Conservation (phyloP, 2,797 vertebrate species). For the Trematomus bernacchii region DNA sequence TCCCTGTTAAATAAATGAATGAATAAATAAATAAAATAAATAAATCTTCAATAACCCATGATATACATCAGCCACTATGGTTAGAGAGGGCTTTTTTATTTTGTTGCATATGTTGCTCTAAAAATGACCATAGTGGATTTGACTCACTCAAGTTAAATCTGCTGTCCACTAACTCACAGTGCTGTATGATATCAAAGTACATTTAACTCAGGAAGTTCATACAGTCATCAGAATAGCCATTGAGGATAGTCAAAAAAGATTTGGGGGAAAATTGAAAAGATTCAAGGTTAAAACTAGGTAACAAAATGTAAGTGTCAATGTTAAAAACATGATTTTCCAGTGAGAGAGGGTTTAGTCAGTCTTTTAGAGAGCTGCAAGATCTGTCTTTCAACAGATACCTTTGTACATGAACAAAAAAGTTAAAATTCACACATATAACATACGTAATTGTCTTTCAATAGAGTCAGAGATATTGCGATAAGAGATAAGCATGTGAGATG, state of each 20-base stretch:
- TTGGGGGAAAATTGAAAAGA: neutral
- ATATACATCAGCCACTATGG: neutral
- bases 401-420: neutral
- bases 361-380: neutral
- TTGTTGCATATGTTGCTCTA: no score
- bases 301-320: neutral
- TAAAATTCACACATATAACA: neutral
- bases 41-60: no score
- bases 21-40: no score
- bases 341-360: neutral
- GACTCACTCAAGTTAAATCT: neutral
- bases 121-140: neutral
- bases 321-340: neutral
- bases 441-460: neutral
- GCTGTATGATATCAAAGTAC: neutral
- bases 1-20: no score
- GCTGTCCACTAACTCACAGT: neutral
- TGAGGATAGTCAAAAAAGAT: neutral
- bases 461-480: neutral
- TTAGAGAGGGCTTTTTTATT: neutral
- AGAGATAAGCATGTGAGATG: neutral
- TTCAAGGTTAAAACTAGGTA: neutral
- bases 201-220: neutral
- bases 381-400: neutral
- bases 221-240: neutral